phyloP scores from a whole-genome alignment of 2,113 vertebrate genomes.

The Chlorocebus sabaeus region DNA sequence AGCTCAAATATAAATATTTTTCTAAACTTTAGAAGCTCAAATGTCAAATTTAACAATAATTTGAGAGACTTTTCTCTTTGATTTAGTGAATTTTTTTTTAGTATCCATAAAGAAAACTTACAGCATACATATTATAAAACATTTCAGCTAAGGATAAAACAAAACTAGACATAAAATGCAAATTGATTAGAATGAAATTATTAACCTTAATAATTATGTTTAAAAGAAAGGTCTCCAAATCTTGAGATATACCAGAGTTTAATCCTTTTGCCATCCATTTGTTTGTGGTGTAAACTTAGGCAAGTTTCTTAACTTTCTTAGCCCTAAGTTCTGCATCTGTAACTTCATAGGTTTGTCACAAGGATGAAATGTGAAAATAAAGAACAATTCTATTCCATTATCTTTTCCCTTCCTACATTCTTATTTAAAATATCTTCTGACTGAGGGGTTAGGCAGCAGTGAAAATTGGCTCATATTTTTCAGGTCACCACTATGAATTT shows the following conservation, averaged over 20 bases:
- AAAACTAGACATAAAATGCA: not conserved
- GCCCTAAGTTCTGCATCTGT: not conserved
- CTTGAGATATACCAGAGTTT: not conserved
- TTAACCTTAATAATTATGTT: not conserved
- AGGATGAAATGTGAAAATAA: not conserved
- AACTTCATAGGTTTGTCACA: not conserved
- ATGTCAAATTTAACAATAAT: slow-evolving; percentile 18
- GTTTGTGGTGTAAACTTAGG: not conserved
- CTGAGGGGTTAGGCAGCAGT: not conserved
- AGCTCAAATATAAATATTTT: not conserved
- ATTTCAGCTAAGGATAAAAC: not conserved
- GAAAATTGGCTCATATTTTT: not conserved
- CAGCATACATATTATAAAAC: not conserved
- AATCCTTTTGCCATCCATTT: not conserved
- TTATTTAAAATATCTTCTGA: not conserved
- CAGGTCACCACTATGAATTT: not conserved
- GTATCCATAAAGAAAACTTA: not conserved
- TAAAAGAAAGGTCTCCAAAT: not conserved
- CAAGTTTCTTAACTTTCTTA: not conserved
- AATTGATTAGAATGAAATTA: not conserved
- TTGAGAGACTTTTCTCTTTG: not conserved
- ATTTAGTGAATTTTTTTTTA: not conserved
- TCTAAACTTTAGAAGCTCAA: not conserved
- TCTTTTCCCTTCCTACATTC: not conserved
- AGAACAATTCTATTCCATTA: not conserved